These are phyloP conservation scores for Venusia cambrica DNA, from an alignment of 2,888 invertebrate genomes.

Conservation along the genomic window DNA sequence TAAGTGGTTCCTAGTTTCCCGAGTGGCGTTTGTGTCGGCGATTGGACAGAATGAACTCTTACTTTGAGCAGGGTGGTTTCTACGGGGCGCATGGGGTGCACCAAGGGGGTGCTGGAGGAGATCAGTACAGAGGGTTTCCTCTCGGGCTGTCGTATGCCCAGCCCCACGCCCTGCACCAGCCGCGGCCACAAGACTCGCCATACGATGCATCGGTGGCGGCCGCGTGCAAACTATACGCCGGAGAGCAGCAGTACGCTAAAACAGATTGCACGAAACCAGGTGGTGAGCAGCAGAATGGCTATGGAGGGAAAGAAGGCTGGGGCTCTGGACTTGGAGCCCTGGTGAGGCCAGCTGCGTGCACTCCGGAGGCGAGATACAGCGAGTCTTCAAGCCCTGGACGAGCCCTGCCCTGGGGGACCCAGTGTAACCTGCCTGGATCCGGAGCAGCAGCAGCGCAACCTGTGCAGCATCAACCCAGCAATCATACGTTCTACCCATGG, in stretches of 20 bases:
- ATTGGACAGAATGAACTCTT: constrained; percentile 92
- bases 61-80: constrained; percentile 97
- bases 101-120: constrained; percentile 87
- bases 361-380: constrained; percentile 93
- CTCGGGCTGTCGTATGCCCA: constrained; percentile 92
- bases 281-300: constrained; percentile 83
- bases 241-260: constrained; percentile 85
- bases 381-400: constrained; percentile 91
- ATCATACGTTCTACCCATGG: constrained; percentile 98
- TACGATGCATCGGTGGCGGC: constrained; percentile 95
- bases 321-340: constrained; percentile 84
- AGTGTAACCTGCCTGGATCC: constrained; percentile 91
- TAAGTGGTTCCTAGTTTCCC: constrained; percentile 59
- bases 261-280: constrained; percentile 89
- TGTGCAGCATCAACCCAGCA: constrained; percentile 93
- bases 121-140: constrained; percentile 93
- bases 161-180: constrained; percentile 88
- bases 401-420: constrained; percentile 92
- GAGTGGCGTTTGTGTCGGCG: constrained; percentile 72
- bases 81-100: constrained; percentile 94
- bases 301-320: constrained; percentile 87
- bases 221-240: constrained; percentile 90
- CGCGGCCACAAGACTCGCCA: constrained; percentile 93
- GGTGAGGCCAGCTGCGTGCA: constrained; percentile 93
- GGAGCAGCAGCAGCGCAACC: constrained; percentile 90